Conservation (phyloP, 2,113 vertebrate genomes). For the Tauraco erythrolophus region DNA sequence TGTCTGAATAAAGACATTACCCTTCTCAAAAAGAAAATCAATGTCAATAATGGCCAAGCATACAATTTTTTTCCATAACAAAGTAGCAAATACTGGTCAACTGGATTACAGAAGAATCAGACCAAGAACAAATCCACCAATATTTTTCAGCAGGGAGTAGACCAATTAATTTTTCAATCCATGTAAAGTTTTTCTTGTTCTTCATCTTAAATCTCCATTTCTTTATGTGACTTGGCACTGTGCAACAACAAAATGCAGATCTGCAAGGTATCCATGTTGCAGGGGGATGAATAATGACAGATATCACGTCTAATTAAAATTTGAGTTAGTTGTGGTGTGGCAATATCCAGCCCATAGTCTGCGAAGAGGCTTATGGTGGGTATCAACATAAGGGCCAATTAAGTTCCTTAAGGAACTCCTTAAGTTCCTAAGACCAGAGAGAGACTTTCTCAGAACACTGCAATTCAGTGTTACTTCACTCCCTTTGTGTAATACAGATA, state of each 20-base stretch:
- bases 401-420: no score
- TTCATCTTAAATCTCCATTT: neutral
- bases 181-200: neutral
- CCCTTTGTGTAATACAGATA: neutral
- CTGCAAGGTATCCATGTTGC: neutral
- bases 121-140: neutral
- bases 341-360: neutral
- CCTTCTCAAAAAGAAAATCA: neutral
- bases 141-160: neutral
- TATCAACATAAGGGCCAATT: neutral
- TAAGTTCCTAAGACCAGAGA: neutral
- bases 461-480: neutral
- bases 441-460: neutral
- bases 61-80: neutral
- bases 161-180: neutral
- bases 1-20: neutral
- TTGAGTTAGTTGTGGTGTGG: neutral
- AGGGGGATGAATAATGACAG: neutral
- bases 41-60: neutral
- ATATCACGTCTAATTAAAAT: neutral
- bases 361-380: neutral
- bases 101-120: neutral
- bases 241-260: neutral
- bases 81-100: neutral
- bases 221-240: neutral